phyloP scores from a whole-genome alignment of 2,888 invertebrate genomes.

The Nephrocerus scutellatus region DNA sequence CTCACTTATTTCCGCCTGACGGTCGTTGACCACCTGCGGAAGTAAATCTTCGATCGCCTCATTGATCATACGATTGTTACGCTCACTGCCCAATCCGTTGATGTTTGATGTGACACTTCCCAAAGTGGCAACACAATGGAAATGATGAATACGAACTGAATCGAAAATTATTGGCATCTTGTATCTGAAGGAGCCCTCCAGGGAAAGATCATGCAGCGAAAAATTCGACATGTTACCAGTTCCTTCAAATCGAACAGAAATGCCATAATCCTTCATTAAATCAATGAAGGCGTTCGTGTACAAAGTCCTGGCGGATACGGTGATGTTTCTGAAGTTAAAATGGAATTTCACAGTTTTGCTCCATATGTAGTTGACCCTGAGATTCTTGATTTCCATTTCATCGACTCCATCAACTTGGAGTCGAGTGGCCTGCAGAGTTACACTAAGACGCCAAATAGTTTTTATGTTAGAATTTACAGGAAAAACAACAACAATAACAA shows the following conservation, averaged over 20 bases:
- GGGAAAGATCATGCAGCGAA: constrained; percentile 15
- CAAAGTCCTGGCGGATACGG: constrained; percentile 16
- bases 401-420: constrained; percentile 20
- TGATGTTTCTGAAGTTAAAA: constrained; percentile 19
- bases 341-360: constrained; percentile 21
- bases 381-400: constrained; percentile 18
- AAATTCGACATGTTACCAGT: constrained; percentile 18
- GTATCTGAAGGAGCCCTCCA: constrained; percentile 21
- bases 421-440: background rate
- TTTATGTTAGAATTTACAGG: too few relatives aligned
- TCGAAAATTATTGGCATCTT: constrained; percentile 20
- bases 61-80: constrained; percentile 11
- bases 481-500: too few relatives aligned
- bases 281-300: constrained; percentile 8
- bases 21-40: constrained; percentile 16
- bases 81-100: constrained; percentile 14
- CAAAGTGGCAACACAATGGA: constrained; percentile 12
- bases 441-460: too few relatives aligned
- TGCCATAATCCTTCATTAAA: constrained; percentile 9
- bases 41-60: constrained; percentile 14
- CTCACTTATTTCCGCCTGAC: constrained; percentile 13
- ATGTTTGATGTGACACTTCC: constrained; percentile 17
- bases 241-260: constrained; percentile 11
- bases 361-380: constrained; percentile 15
- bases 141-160: constrained; percentile 19